Evolutionary conservation across 2,797 vertebrate species (phyloP), one percentile per base, ranked within the genome.

Genomic region (Schizopygopsis malacanthus): DNA sequence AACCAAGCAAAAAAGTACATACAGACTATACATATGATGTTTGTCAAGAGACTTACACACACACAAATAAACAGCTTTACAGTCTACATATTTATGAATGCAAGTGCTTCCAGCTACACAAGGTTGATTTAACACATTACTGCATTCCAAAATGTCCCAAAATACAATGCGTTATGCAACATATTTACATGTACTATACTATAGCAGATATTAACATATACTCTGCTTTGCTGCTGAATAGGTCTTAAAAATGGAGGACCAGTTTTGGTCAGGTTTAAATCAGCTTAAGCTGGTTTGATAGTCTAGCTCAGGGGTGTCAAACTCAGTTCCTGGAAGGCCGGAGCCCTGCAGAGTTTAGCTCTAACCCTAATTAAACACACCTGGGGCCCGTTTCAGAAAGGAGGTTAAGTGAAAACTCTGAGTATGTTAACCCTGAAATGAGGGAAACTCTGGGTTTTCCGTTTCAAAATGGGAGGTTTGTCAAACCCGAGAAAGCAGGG

Each of bases 41-140:
- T n/a, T 80, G 41, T 67, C 6, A 25, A 33, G 41, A 80, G 59
- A 80, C 15, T 13, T 25, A 28, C 4, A 33, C 7, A 65, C 28
- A 33, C 28, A 25, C 56, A 43, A 16, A 79, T 25, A 45, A 6
- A 12, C n/a, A 25, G 37, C 52, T 54, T 79, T 13, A 43, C 0
- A 61, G 8, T 43, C 39, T 43, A 43, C 4, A 37, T 13, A 25
- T 25, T 67, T 69, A 47, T 47, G 5, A 79, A 63, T 28, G 15
- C 4, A 79, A 8, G 33, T 3, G 3, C 10, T 77, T 77, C 33
- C 5, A 8, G 73, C 73, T 56, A 79, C 0, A 8, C 78, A 79
- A 65, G 56, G n/a, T 43, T 43, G 56, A 63, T 80, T 47, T 50
- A 25, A 80, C 25, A 52, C 61, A 39, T 81, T 45, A 10, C 63